These are phyloP conservation scores for Benthosema pterotum DNA, from an alignment of 2,797 vertebrate genomes.

Conservation along the genomic window DNA sequence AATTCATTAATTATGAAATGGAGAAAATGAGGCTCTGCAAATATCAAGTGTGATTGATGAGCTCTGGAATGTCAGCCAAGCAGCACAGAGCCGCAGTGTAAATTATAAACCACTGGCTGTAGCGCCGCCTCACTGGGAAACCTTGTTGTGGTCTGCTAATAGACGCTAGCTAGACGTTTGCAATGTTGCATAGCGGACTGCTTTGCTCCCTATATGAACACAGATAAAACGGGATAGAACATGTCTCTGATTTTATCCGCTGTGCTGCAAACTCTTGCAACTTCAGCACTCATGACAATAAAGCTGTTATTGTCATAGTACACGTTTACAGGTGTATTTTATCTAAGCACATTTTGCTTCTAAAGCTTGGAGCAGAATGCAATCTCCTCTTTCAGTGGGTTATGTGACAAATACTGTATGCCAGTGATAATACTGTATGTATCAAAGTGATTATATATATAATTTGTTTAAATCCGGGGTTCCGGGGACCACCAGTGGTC, in stretches of 20 bases:
- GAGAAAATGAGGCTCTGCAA: constrained; percentile 73
- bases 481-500: too few species aligned
- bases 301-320: too few species aligned
- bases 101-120: constrained; percentile 50
- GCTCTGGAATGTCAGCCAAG: constrained; percentile 59
- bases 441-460: too few species aligned
- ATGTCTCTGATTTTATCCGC: neutral
- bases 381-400: too few species aligned
- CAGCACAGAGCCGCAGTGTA: constrained; percentile 41
- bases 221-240: neutral
- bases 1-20: constrained; percentile 74
- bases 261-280: too few species aligned
- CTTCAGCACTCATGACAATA: too few species aligned
- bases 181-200: constrained; percentile 19
- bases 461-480: too few species aligned
- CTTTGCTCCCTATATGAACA: neutral
- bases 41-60: constrained; percentile 74
- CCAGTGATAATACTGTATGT: too few species aligned
- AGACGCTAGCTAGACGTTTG: constrained; percentile 16
- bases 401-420: too few species aligned
- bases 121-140: constrained; percentile 44
- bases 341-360: too few species aligned
- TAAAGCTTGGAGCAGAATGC: too few species aligned
- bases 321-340: too few species aligned
- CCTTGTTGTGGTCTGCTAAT: constrained; percentile 21